Evolutionary conservation across 2,888 invertebrate species (phyloP).

Genomic region (Cataglyphis cursor): DNA sequence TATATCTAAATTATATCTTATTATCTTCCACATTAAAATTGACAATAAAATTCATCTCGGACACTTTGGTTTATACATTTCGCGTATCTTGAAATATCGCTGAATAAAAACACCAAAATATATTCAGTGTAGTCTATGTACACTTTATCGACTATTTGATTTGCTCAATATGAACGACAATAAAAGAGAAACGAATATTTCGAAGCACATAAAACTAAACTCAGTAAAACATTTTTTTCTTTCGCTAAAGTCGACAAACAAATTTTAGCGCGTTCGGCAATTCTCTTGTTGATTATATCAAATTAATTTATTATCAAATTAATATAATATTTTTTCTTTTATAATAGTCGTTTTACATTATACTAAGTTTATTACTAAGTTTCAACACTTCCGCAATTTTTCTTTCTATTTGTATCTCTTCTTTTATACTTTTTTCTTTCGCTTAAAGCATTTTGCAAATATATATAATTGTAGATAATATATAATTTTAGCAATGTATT

Average conservation of each 20-base stretch:
- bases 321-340: slow-evolving; percentile 53
- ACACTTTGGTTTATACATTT: neutral
- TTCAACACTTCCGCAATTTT: slow-evolving; percentile 56
- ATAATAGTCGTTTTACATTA: slow-evolving; percentile 22
- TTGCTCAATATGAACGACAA: neutral
- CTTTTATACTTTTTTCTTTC: slow-evolving; percentile 55
- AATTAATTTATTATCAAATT: slow-evolving; percentile 28
- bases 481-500: slow-evolving; percentile 67
- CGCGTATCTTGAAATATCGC: neutral
- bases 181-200: slow-evolving; percentile 38
- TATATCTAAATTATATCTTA: no score
- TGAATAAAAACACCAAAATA: neutral
- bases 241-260: slow-evolving; percentile 45
- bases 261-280: slow-evolving; percentile 45
- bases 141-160: neutral
- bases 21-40: slow-evolving; percentile 4
- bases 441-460: slow-evolving; percentile 47
- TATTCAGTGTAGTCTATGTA: neutral
- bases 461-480: slow-evolving; percentile 46
- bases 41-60: neutral
- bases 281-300: slow-evolving; percentile 3
- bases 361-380: no score
- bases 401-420: slow-evolving; percentile 62
- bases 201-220: neutral
- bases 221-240: slow-evolving; percentile 26